A percentile compares a stretch with the other conserved stretches of the same genome.
Evolutionary conservation across 2,888 invertebrate genomes (phyloP).

Genomic region (Portevinia maculata): DNA sequence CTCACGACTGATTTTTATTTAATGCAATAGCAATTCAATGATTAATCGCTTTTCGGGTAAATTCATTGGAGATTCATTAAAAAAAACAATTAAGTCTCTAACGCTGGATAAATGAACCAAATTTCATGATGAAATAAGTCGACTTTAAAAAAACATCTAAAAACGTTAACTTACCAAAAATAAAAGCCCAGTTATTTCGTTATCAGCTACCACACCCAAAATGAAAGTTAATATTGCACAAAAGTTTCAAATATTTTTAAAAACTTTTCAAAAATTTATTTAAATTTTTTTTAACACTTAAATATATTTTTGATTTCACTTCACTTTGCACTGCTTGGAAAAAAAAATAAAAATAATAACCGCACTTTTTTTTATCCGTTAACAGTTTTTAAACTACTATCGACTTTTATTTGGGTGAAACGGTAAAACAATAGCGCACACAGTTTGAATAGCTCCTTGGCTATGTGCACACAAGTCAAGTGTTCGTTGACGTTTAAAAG

Average conservation of each 20-base stretch:
- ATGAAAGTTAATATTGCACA: constrained; percentile 4
- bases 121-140: not conserved
- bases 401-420: constrained; percentile 57
- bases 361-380: constrained; percentile 39
- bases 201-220: no score
- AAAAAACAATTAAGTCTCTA: not conserved
- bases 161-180: constrained; percentile 49
- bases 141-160: not conserved
- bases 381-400: constrained; percentile 61
- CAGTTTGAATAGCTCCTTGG: constrained; percentile 43
- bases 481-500: constrained; percentile 72
- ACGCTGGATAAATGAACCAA: constrained; percentile 2
- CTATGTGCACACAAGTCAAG: constrained; percentile 70
- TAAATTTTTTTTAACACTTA: not conserved
- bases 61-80: not conserved
- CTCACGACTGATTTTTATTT: constrained; percentile 20
- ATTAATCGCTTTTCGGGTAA: constrained; percentile 19
- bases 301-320: not conserved
- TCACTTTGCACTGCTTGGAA: not conserved
- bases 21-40: constrained; percentile 11
- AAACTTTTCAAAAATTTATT: not conserved
- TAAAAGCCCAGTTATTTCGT: not conserved
- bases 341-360: not conserved
- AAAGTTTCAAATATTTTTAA: not conserved
- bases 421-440: constrained; percentile 34